phyloP scores from a whole-genome alignment of 1,140 invertebrate species.

The Pseudomyrmex dendroicus region DNA sequence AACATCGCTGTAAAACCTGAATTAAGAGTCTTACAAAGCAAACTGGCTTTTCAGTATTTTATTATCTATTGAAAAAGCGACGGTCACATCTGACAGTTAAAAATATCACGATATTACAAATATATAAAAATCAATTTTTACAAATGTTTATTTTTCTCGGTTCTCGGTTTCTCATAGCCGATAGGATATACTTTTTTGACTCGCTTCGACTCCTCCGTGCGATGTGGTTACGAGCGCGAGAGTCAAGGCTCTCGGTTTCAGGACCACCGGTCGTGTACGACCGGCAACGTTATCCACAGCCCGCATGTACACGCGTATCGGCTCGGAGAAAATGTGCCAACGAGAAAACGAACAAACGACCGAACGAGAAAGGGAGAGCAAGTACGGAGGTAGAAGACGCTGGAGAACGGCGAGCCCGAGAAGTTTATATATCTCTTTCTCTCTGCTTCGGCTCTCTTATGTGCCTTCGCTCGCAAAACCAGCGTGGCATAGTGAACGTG shows the following conservation, averaged over 20 bases:
- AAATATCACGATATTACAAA: too few relatives aligned
- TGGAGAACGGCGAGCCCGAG: constrained; percentile 51
- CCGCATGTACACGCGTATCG: constrained; percentile 9
- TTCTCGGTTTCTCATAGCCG: too few relatives aligned
- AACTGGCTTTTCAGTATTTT: neutral
- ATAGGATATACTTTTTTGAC: neutral
- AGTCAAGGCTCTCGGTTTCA: constrained; percentile 60
- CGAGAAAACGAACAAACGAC: constrained; percentile 21
- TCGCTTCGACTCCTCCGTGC: neutral
- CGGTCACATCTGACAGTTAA: too few relatives aligned
- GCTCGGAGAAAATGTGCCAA: constrained; percentile 45
- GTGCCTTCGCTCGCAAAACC: constrained; percentile 16
- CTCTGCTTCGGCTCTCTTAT: constrained; percentile 3
- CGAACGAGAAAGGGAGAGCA: constrained; percentile 31
- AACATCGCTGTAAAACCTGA: neutral
- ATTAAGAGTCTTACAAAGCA: neutral
- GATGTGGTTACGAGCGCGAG: constrained; percentile 7
- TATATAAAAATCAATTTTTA: too few relatives aligned
- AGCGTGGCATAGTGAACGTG: constrained; percentile 52
- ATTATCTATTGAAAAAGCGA: neutral
- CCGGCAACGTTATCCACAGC: neutral
- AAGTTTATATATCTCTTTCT: constrained; percentile 28
- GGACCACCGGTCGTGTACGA: constrained; percentile 10
- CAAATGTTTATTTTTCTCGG: too few relatives aligned
- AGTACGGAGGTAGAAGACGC: constrained; percentile 39